phyloP scores from a whole-genome alignment of 2,888 invertebrate species.

The Tetanocera ferruginea region DNA sequence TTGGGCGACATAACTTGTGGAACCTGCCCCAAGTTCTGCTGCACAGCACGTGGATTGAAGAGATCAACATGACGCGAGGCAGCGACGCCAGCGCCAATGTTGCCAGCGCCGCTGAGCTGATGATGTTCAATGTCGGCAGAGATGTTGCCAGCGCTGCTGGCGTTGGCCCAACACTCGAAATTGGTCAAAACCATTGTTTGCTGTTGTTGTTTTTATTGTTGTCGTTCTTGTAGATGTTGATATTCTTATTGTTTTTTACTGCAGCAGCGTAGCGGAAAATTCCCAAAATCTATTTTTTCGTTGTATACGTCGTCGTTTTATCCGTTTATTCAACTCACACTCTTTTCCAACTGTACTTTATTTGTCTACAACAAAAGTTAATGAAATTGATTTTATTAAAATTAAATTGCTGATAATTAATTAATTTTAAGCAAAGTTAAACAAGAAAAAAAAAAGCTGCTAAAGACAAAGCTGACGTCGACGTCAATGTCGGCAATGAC shows the following conservation, averaged over 20 bases:
- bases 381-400: background rate
- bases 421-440: background rate
- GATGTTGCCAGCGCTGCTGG: conserved; percentile 47
- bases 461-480: background rate
- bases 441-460: background rate
- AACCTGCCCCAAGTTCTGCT: conserved; percentile 20
- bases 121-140: conserved; percentile 41
- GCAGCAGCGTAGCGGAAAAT: conserved; percentile 55
- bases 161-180: conserved; percentile 67
- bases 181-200: conserved; percentile 64
- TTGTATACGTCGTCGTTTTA: conserved; percentile 45
- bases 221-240: background rate
- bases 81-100: conserved; percentile 31
- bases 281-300: conserved; percentile 52
- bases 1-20: background rate
- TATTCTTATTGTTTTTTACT: background rate
- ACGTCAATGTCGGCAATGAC: conserved; percentile 46
- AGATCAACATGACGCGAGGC: conserved; percentile 55
- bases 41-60: conserved; percentile 59
- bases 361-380: background rate
- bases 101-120: conserved; percentile 34
- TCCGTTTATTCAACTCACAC: background rate
- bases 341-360: conserved; percentile 5
- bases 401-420: background rate
- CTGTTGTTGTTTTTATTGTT: background rate